Conservation (phyloP, 35 echinoderm and acorn worm species). For the Ophioderma brevispina region DNA sequence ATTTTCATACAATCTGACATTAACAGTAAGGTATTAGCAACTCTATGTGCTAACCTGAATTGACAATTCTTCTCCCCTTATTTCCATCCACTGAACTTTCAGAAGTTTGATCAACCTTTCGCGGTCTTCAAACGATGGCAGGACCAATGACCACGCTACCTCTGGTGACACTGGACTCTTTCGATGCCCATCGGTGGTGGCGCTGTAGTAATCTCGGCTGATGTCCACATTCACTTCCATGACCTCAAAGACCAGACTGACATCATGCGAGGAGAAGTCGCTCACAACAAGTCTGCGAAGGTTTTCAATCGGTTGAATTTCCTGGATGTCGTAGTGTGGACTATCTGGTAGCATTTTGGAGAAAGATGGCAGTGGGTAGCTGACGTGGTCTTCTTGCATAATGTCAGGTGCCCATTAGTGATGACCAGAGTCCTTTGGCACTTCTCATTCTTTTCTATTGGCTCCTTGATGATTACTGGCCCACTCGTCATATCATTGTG, state of each 20-base stretch:
- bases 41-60: slow-evolving; percentile 73
- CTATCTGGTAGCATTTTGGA: slow-evolving; percentile 76
- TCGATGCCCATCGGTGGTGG: slow-evolving; percentile 32
- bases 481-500: background rate
- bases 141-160: slow-evolving; percentile 71
- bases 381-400: slow-evolving; percentile 90
- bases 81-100: slow-evolving; percentile 80
- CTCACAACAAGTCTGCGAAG: slow-evolving; percentile 78
- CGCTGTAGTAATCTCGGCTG: slow-evolving; percentile 77
- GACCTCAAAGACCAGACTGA: slow-evolving; percentile 89
- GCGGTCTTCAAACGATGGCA: slow-evolving; percentile 83
- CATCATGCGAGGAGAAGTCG: slow-evolving; percentile 73
- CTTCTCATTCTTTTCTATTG: slow-evolving; percentile 8
- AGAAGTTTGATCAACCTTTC: slow-evolving; percentile 90
- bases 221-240: slow-evolving; percentile 93
- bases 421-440: slow-evolving; percentile 71
- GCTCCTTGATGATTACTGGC: background rate
- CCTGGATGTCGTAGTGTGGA: slow-evolving; percentile 66
- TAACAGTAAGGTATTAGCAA: no score
- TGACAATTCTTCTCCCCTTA: slow-evolving; percentile 70
- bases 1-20: no score
- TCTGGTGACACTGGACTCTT: slow-evolving; percentile 55
- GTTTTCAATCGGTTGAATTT: slow-evolving; percentile 47
- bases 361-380: slow-evolving; percentile 91
- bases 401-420: slow-evolving; percentile 73